A percentile compares a stretch with the other conserved stretches of the same genome.
Conservation (phyloP, 2,888 invertebrate species). For the Branchipolynoe longqiensis region DNA sequence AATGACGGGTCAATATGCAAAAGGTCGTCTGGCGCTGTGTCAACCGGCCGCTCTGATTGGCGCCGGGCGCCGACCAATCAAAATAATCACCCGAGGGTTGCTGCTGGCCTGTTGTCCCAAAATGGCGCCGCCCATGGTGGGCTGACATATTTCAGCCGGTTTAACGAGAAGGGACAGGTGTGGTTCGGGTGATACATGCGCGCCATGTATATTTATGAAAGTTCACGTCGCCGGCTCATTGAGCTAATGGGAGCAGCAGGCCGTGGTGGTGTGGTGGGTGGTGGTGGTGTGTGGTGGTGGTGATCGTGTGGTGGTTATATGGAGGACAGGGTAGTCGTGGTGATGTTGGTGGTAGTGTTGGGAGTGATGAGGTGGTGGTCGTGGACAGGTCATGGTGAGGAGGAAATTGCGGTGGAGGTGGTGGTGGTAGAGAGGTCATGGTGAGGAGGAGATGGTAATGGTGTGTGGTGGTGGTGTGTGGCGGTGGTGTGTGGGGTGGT, state of each 20-base stretch:
- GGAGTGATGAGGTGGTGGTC: too few relatives aligned
- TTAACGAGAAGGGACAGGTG: slow-evolving; percentile 55
- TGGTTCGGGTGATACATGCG: slow-evolving; percentile 35
- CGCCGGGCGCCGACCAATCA: slow-evolving; percentile 34
- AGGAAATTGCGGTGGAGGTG: too few relatives aligned
- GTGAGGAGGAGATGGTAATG: too few relatives aligned
- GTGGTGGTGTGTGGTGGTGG: too few relatives aligned
- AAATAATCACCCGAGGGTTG: slow-evolving; percentile 39
- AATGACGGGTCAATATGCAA: slow-evolving; percentile 49
- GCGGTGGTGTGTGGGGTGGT: too few relatives aligned
- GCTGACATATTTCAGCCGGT: slow-evolving; percentile 25
- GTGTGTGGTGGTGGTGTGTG: too few relatives aligned
- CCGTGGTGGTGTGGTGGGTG: not conserved
- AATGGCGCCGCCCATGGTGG: slow-evolving; percentile 25
- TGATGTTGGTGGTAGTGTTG: too few relatives aligned
- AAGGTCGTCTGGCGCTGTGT: slow-evolving; percentile 38
- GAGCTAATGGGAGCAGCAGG: too few relatives aligned
- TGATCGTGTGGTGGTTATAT: too few relatives aligned
- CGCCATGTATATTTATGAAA: slow-evolving; percentile 56
- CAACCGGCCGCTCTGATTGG: not conserved
- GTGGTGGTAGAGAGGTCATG: too few relatives aligned
- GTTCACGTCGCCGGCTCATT: slow-evolving; percentile 8
- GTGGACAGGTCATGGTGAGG: too few relatives aligned
- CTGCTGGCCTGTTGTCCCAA: slow-evolving; percentile 40
- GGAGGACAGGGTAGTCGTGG: too few relatives aligned